Percentiles rank a stretch among this genome's conserved stretches.
Evolutionary conservation across 2,888 invertebrate species (phyloP).

Genomic region (Calliphora vomitoria): DNA sequence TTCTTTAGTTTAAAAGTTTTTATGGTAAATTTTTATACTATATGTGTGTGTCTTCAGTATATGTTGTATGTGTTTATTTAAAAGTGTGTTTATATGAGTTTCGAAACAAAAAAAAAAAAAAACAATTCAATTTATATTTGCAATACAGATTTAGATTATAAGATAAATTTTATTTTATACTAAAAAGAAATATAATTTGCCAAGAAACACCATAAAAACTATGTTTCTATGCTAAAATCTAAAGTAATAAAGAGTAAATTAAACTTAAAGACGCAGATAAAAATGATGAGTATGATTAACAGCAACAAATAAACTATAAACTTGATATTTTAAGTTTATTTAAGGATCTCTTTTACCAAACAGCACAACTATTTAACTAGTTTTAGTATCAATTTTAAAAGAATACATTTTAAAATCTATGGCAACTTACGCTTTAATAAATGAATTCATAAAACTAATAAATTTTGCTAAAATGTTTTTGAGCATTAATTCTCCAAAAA

Average conservation of each 20-base stretch:
- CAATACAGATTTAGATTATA: slow-evolving; percentile 12
- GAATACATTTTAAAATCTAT: too few species aligned
- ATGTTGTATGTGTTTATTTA: not conserved
- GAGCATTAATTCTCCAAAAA: too few species aligned
- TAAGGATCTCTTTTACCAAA: not conserved
- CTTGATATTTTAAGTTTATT: not conserved
- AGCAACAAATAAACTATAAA: not conserved
- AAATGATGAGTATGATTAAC: not conserved
- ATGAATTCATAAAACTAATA: too few species aligned
- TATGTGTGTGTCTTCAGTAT: not conserved
- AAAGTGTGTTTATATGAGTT: not conserved
- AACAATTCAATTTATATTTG: slow-evolving; percentile 15
- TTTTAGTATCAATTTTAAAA: too few species aligned
- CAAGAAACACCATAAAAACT: not conserved
- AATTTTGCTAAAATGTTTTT: too few species aligned
- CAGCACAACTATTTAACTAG: not conserved
- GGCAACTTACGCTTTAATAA: too few species aligned
- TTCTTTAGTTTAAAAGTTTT: not conserved
- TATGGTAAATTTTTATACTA: not conserved
- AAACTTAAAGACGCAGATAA: not conserved
- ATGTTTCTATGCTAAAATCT: slow-evolving; percentile 21
- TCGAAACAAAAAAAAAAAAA: too few species aligned
- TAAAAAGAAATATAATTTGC: slow-evolving; percentile 5
- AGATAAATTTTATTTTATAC: slow-evolving; percentile 27
- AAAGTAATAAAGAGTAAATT: not conserved